phyloP scores from a whole-genome alignment of 1,140 invertebrate species.

The Pissodes strobi region DNA sequence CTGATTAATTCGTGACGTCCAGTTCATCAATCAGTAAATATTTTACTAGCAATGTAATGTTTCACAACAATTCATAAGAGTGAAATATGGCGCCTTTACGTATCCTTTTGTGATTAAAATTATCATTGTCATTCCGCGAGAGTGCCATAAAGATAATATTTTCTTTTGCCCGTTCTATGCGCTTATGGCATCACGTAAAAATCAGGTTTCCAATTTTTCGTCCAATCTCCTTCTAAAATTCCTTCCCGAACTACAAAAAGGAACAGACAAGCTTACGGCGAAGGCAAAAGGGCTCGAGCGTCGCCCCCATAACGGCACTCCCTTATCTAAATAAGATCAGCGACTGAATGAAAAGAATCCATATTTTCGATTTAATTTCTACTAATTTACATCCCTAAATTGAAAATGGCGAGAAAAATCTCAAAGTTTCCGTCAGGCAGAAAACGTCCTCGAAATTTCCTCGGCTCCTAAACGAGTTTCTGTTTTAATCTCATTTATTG shows the following conservation, averaged over 20 bases:
- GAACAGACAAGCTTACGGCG: neutral
- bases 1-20: too few relatives aligned
- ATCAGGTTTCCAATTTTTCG: neutral
- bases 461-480: constrained; percentile 13
- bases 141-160: too few relatives aligned
- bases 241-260: constrained; percentile 2
- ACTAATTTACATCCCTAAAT: constrained; percentile 54
- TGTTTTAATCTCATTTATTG: constrained; percentile 24
- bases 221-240: neutral
- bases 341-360: constrained; percentile 52
- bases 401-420: constrained; percentile 41
- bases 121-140: too few relatives aligned
- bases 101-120: too few relatives aligned
- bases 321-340: constrained; percentile 53
- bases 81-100: too few relatives aligned
- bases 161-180: too few relatives aligned
- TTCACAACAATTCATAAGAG: too few relatives aligned
- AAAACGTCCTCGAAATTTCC: constrained; percentile 5
- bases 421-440: constrained; percentile 22
- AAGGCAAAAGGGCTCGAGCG: constrained; percentile 7
- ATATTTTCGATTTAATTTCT: constrained; percentile 54
- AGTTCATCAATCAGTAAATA: too few relatives aligned
- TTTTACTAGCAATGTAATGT: too few relatives aligned
- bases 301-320: constrained; percentile 38
- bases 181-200: too few relatives aligned